Percentiles rank a stretch among this genome's conserved stretches.
Evolutionary conservation across 2,888 invertebrate genomes (phyloP).

Genomic region (Metacarcinus magister): DNA sequence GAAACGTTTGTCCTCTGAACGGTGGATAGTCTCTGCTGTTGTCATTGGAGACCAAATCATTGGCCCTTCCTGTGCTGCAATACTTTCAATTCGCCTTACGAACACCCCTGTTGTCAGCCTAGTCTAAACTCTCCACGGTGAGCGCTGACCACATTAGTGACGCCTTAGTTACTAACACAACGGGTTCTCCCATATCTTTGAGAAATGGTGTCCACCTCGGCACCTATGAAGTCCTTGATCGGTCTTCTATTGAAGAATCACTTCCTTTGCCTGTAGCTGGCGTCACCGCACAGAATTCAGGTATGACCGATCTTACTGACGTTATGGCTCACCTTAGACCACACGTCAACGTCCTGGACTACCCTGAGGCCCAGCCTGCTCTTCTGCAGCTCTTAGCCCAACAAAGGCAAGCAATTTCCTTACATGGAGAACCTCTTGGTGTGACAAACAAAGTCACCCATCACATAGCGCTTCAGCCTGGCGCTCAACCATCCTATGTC

Average conservation of each 20-base stretch:
- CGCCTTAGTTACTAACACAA: background rate
- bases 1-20: background rate
- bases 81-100: background rate
- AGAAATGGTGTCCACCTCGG: background rate
- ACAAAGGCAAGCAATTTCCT: too few relatives aligned
- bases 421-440: too few relatives aligned
- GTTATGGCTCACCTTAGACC: too few relatives aligned
- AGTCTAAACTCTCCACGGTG: background rate
- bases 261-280: too few relatives aligned
- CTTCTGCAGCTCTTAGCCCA: too few relatives aligned
- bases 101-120: background rate
- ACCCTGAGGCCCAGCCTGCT: too few relatives aligned
- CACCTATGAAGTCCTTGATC: background rate
- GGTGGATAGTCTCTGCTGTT: background rate
- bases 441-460: too few relatives aligned
- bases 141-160: background rate
- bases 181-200: background rate
- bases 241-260: background rate
- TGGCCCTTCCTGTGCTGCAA: background rate
- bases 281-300: too few relatives aligned
- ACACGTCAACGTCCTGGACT: too few relatives aligned
- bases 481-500: too few relatives aligned
- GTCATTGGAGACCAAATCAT: background rate
- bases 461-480: too few relatives aligned
- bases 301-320: too few relatives aligned